Evolutionary conservation across 1,140 invertebrate genomes (phyloP), one percentile per base, ranked within the genome.

Genomic region (Archivesica marissinica): DNA sequence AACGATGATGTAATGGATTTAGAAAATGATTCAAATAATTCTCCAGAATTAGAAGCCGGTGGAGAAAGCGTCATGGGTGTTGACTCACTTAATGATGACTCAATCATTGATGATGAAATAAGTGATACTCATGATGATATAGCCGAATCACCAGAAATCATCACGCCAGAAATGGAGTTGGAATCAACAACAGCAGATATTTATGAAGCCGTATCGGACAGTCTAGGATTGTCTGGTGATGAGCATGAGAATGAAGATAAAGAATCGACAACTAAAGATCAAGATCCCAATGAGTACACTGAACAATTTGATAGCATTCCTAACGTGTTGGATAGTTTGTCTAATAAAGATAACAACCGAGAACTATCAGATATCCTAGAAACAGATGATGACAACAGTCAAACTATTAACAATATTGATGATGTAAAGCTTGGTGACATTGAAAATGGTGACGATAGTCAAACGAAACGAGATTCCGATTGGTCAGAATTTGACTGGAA

Each of bases 401-500:
- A 44, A 0, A 28, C 28, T 20, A 33, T 50, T 28, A 35, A 44
- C 30, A 74, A 50, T 41, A n/a, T 9, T 50, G 52, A 56, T n/a
- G 74, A 59, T n/a, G 15, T 38, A 20, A 44, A n/a, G 41, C 56
- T 2, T 4, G 35, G 23, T 30, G 33, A 23, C 44, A 17, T 13
- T 38, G 59, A 64, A 64, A 33, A 79, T 11, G 44, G 25, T 23
- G 59, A 70, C 52, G 47, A 81, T 17, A 47, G 28, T 28, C 41
- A 35, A 35, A 52, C 35, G 3, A 61, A 81, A 44, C 15, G 39
- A 54, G 38, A 35, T 54, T 41, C 23, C 54, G 59, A 68, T n/a
- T 33, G 39, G 38, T 61, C 33, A 13, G 64, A 81, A 50, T 35
- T 35, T 38, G 39, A 76, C 52, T 28, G 28, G 59, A 33, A 75